phyloP scores from a whole-genome alignment of 2,113 vertebrate genomes.

The Sylvilagus bachmani region DNA sequence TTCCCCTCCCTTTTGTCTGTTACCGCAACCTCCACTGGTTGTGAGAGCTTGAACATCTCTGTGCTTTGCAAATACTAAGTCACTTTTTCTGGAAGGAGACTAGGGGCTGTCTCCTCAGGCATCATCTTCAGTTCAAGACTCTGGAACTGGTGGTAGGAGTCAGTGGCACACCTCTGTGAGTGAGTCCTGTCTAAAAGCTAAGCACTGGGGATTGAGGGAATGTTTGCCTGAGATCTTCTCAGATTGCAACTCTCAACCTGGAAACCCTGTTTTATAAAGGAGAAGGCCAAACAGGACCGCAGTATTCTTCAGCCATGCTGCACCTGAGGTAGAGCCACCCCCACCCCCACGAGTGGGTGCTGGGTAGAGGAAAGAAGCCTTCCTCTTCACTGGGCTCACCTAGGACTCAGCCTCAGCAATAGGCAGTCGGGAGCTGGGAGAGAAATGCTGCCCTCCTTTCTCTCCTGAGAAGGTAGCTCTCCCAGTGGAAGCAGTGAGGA shows the following conservation, averaged over 20 bases:
- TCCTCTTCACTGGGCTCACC: background rate
- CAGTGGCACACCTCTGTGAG: background rate
- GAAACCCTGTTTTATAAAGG: background rate
- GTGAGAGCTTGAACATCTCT: slow-evolving; percentile 3
- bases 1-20: background rate
- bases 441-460: background rate
- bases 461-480: background rate
- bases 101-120: background rate
- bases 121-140: background rate
- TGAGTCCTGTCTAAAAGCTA: background rate
- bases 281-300: background rate
- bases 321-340: background rate
- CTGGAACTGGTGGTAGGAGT: background rate
- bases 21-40: background rate
- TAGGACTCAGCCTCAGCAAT: background rate
- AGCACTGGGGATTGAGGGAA: background rate
- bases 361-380: background rate
- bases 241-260: background rate
- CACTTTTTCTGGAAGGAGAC: background rate
- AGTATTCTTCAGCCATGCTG: background rate
- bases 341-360: background rate
- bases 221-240: background rate
- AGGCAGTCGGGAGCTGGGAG: background rate
- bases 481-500: background rate
- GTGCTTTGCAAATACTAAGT: background rate